phyloP scores from a whole-genome alignment of 2,113 vertebrate genomes.

The Gambusia affinis region DNA sequence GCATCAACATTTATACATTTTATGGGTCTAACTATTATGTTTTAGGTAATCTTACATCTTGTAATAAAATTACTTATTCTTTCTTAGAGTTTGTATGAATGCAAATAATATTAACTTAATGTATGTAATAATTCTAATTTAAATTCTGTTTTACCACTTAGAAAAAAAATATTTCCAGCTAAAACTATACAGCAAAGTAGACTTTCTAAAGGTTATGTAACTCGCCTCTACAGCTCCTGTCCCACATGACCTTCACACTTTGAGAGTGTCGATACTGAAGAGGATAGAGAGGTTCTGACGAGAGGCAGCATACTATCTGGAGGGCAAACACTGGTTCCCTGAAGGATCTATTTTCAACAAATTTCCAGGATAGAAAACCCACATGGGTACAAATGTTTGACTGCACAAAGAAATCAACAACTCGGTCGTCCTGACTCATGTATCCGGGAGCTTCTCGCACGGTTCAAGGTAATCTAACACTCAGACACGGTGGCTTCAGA shows the following conservation, averaged over 20 bases:
- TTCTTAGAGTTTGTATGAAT: neutral
- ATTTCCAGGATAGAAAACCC: neutral
- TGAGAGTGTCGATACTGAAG: too few species aligned
- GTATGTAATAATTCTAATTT: too few species aligned
- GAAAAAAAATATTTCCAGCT: too few species aligned
- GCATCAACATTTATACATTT: neutral
- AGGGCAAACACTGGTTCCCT: neutral
- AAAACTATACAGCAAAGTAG: too few species aligned
- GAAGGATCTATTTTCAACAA: neutral
- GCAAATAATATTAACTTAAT: too few species aligned
- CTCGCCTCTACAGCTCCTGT: too few species aligned
- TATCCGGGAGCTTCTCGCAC: neutral
- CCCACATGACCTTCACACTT: too few species aligned
- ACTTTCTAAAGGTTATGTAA: too few species aligned
- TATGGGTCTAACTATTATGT: neutral
- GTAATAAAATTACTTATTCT: neutral
- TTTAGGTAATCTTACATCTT: neutral
- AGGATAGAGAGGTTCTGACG: neutral
- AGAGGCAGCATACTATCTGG: neutral
- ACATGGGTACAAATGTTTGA: slow-evolving; percentile 4
- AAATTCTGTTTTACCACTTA: too few species aligned
- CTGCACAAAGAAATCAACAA: neutral
- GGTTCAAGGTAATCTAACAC: slow-evolving; percentile 2
- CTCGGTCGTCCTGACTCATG: neutral
- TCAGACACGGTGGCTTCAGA: neutral